Percentiles rank a stretch among this genome's conserved stretches.
These are phyloP conservation scores for Drosophila sp. DNA, from an alignment of 1,140 invertebrate genomes.

Conservation along the genomic window DNA sequence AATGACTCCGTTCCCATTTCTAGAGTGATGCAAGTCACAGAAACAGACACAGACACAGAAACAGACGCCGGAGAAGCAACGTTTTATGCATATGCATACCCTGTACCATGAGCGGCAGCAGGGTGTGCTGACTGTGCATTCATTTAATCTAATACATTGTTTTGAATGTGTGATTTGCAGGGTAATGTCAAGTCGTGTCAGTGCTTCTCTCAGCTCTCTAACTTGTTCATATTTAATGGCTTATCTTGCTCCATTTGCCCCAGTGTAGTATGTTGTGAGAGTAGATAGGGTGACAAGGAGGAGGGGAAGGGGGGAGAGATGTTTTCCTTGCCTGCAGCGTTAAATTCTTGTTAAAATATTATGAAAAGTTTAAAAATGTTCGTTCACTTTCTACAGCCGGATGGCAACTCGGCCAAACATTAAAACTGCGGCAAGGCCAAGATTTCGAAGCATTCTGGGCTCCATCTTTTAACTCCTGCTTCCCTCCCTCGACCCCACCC, in stretches of 20 bases:
- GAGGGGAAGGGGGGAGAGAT: too few relatives aligned
- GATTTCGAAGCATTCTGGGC: slow-evolving; percentile 7
- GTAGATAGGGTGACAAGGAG: too few relatives aligned
- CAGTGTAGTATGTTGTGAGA: neutral
- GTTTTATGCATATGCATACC: slow-evolving; percentile 34
- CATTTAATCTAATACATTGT: too few relatives aligned
- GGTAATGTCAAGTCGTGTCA: neutral
- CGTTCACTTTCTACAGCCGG: slow-evolving; percentile 21
- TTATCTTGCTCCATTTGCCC: slow-evolving; percentile 54
- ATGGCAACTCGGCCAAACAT: slow-evolving; percentile 29
- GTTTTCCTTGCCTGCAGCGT: slow-evolving; percentile 69
- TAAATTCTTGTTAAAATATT: slow-evolving; percentile 79
- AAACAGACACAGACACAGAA: too few relatives aligned
- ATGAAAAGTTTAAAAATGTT: slow-evolving; percentile 61
- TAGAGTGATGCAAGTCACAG: slow-evolving; percentile 47
- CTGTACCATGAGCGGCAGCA: neutral
- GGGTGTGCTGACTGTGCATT: neutral
- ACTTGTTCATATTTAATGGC: slow-evolving; percentile 64
- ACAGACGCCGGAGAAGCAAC: slow-evolving; percentile 33
- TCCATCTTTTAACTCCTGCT: too few relatives aligned
- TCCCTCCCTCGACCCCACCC: neutral
- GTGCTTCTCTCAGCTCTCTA: neutral
- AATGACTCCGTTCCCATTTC: slow-evolving; percentile 64
- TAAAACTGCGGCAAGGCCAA: slow-evolving; percentile 40
- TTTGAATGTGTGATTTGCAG: slow-evolving; percentile 1